Conservation (phyloP, 2,888 invertebrate genomes). For the Tenthredo scrophulariae region DNA sequence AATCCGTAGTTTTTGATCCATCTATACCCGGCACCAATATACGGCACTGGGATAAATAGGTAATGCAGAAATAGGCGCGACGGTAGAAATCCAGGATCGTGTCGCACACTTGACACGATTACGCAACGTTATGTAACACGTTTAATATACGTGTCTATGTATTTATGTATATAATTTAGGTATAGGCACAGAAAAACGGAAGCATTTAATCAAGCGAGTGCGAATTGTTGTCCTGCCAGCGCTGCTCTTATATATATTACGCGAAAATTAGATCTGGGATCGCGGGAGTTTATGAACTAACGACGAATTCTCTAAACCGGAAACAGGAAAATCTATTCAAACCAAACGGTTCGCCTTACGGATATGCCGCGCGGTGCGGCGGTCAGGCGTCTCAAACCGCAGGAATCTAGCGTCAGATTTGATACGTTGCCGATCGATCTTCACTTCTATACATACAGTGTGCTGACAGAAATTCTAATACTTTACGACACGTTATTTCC, state of each 20-base stretch:
- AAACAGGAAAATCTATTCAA: neutral
- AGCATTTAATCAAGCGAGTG: neutral
- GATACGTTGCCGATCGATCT: neutral
- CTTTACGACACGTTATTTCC: neutral
- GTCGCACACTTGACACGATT: conserved; percentile 11
- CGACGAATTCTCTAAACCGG: neutral
- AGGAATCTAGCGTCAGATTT: neutral
- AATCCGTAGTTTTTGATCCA: neutral
- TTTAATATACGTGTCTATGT: neutral
- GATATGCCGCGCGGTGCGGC: neutral
- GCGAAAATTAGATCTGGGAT: neutral
- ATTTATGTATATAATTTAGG: neutral
- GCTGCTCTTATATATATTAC: neutral
- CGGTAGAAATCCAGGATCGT: conserved; percentile 5
- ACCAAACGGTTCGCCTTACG: neutral
- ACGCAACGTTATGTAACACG: neutral
- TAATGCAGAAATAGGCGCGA: neutral
- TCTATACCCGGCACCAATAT: neutral
- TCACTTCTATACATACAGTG: neutral
- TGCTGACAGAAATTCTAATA: neutral
- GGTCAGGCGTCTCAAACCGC: neutral
- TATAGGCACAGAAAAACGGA: neutral
- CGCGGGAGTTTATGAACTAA: neutral
- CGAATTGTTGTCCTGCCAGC: conserved; percentile 5
- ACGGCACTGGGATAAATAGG: neutral